Evolutionary conservation across 2,797 vertebrate species (phyloP).

Genomic region (Pipistrellus kuhlii): DNA sequence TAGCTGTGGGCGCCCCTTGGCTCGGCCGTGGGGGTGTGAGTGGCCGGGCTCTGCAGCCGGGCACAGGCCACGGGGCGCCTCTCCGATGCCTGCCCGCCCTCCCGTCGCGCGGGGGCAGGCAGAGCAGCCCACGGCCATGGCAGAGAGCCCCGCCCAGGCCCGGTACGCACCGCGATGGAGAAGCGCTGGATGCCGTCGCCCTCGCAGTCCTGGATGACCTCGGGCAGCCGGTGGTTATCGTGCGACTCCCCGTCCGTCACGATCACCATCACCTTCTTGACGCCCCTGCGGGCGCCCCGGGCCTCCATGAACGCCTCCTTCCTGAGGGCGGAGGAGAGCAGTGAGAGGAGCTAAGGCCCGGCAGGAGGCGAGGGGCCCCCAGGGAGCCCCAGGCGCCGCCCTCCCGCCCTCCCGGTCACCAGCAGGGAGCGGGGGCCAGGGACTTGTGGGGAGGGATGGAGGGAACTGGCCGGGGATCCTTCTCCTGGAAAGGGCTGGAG

Average conservation of each 20-base stretch:
- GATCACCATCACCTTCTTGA: constrained; percentile 98
- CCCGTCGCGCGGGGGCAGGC: too few relatives aligned
- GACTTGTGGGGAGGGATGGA: too few relatives aligned
- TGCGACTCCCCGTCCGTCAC: constrained; percentile 98
- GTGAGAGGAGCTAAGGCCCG: constrained; percentile 57
- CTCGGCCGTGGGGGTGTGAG: too few relatives aligned
- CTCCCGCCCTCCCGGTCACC: neutral
- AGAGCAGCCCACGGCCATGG: neutral
- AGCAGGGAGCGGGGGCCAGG: too few relatives aligned
- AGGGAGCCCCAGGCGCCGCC: neutral
- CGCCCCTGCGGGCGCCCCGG: constrained; percentile 92
- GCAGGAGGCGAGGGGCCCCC: neutral
- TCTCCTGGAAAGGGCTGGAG: too few relatives aligned
- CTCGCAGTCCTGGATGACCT: constrained; percentile 91
- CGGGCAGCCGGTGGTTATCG: constrained; percentile 89
- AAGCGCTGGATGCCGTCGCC: constrained; percentile 94
- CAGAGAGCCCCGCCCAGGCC: too few relatives aligned
- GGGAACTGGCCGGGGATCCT: too few relatives aligned
- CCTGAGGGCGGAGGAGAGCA: constrained; percentile 85
- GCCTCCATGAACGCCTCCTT: constrained; percentile 94
- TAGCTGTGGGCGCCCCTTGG: neutral
- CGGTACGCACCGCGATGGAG: constrained; percentile 95
- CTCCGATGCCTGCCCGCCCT: too few relatives aligned
- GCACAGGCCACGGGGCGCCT: neutral
- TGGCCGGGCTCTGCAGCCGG: neutral